These are phyloP conservation scores for Clavelina lepadiformis DNA, from an alignment of 23 tunicate species.

Conservation along the genomic window DNA sequence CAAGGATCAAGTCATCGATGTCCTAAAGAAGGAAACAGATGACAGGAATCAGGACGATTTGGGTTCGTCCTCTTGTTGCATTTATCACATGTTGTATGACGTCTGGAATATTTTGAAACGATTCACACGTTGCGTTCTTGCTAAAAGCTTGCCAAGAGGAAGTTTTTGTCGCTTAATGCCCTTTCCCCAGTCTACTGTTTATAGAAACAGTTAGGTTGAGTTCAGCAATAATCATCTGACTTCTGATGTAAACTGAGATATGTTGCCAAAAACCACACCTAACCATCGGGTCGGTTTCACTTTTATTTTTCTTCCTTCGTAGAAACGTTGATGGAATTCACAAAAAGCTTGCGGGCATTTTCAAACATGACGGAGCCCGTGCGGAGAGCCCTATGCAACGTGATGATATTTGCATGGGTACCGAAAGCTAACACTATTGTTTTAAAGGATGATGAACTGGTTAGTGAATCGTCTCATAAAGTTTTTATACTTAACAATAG, in stretches of 20 bases:
- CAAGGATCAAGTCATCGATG: constrained; percentile 96
- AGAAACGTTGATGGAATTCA: constrained; percentile 93
- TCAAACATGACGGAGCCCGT: constrained; percentile 93
- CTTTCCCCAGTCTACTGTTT: too few species aligned
- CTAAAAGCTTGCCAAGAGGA: too few species aligned
- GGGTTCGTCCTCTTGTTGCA: too few species aligned
- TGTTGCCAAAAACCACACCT: neutral
- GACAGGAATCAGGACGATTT: constrained; percentile 87
- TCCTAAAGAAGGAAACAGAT: constrained; percentile 63
- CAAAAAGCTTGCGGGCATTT: constrained; percentile 88
- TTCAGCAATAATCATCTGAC: too few species aligned
- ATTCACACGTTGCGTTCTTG: too few species aligned
- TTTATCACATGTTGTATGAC: too few species aligned
- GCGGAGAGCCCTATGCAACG: constrained; percentile 87
- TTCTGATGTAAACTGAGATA: too few species aligned
- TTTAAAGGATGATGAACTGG: constrained; percentile 73
- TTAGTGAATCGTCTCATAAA: constrained; percentile 9
- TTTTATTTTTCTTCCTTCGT: neutral
- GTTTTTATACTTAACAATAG: too few species aligned
- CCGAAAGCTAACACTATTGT: constrained; percentile 60
- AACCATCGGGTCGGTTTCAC: neutral
- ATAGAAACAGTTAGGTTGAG: too few species aligned
- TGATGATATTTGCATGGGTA: constrained; percentile 97
- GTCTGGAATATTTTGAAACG: too few species aligned
- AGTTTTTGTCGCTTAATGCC: too few species aligned